phyloP scores from a whole-genome alignment of 2,113 vertebrate genomes.

The Tretioscincus oriximinensis region DNA sequence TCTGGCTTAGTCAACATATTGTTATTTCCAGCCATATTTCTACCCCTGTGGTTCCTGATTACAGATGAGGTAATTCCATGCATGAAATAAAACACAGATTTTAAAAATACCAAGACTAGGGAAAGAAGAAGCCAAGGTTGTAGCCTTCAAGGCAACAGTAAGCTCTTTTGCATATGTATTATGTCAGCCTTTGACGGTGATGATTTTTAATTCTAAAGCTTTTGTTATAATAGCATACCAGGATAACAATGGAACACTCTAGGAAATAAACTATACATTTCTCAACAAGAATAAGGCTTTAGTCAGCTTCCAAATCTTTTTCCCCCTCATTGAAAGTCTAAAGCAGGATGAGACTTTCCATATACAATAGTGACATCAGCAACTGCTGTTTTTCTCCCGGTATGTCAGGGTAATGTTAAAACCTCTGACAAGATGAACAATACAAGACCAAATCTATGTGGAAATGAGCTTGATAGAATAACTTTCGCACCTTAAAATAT shows the following conservation, averaged over 20 bases:
- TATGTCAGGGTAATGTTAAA: slow-evolving; percentile 1
- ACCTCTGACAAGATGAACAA: not conserved
- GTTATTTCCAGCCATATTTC: not conserved
- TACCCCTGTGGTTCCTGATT: not conserved
- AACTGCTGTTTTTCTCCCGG: not conserved
- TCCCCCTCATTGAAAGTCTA: not conserved
- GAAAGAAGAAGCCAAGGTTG: not conserved
- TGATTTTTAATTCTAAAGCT: not conserved
- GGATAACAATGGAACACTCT: not conserved
- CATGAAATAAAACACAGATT: slow-evolving; percentile 17
- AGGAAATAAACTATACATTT: not conserved
- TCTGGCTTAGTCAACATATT: not conserved
- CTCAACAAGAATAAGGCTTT: not conserved
- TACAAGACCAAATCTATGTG: not conserved
- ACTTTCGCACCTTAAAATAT: not conserved
- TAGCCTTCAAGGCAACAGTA: slow-evolving; percentile 9
- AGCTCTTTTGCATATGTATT: slow-evolving; percentile 18
- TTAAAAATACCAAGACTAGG: slow-evolving; percentile 2
- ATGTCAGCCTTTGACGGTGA: not conserved
- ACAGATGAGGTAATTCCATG: slow-evolving; percentile 4
- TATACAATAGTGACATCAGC: not conserved
- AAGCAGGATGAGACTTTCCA: not conserved
- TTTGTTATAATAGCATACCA: not conserved
- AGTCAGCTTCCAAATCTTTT: slow-evolving; percentile 4
- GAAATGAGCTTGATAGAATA: not conserved